Evolutionary conservation across 2,888 invertebrate species (phyloP).

Genomic region (Drosophila acutilabella): DNA sequence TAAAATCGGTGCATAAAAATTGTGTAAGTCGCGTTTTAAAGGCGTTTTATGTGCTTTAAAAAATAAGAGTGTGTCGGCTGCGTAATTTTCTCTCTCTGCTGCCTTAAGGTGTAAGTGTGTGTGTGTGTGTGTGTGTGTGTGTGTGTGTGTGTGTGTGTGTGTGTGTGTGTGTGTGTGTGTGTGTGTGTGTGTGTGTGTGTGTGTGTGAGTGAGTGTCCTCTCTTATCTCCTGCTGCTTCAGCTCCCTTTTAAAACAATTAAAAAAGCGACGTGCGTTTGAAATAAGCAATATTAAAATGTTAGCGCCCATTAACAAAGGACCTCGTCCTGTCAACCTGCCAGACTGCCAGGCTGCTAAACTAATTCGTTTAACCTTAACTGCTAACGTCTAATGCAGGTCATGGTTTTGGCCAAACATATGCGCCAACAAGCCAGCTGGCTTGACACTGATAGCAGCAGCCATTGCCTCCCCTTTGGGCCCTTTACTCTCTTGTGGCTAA

Average conservation of each 20-base stretch:
- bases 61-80: constrained; percentile 19
- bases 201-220: constrained; percentile 6
- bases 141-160: constrained; percentile 23
- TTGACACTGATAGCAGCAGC: neutral
- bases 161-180: constrained; percentile 8
- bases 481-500: neutral
- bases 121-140: constrained; percentile 1
- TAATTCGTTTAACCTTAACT: constrained; percentile 47
- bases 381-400: constrained; percentile 33
- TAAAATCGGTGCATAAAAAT: constrained; percentile 24
- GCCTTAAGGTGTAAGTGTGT: constrained; percentile 12
- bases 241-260: constrained; percentile 54
- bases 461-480: neutral
- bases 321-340: constrained; percentile 1
- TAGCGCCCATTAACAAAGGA: constrained; percentile 6
- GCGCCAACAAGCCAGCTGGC: neutral
- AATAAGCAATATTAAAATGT: constrained; percentile 19
- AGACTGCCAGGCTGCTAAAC: constrained; percentile 3
- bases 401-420: constrained; percentile 27
- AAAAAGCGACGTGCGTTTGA: constrained; percentile 24
- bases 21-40: constrained; percentile 48
- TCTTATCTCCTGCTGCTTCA: constrained; percentile 4
- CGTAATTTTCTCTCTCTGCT: constrained; percentile 8
- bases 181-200: constrained; percentile 21
- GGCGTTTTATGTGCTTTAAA: neutral